These are phyloP conservation scores for Rhea pennata DNA, from an alignment of 2,113 vertebrate genomes.

Conservation along the genomic window DNA sequence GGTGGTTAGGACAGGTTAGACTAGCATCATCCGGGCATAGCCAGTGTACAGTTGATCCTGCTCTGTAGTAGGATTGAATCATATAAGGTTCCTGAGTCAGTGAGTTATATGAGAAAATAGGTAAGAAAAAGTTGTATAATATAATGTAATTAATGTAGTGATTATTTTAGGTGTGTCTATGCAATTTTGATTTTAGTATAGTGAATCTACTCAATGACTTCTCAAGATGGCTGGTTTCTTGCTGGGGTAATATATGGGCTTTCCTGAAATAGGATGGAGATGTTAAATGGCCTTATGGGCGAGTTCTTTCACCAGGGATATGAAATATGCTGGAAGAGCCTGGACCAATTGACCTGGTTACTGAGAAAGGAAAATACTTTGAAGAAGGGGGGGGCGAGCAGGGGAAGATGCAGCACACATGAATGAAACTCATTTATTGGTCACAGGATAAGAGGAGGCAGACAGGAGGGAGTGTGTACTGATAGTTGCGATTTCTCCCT, in stretches of 20 bases:
- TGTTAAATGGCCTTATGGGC: background rate
- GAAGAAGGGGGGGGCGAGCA: background rate
- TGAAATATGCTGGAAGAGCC: background rate
- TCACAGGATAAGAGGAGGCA: background rate
- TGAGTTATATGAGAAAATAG: background rate
- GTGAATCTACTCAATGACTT: background rate
- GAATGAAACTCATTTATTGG: fast-evolving
- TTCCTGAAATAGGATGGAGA: background rate
- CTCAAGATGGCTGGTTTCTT: background rate
- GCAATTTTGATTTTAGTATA: background rate
- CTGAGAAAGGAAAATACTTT: background rate
- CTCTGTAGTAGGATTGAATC: background rate
- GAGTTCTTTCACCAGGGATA: background rate
- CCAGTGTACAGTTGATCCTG: background rate
- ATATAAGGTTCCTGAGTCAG: background rate
- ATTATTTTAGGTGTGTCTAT: background rate
- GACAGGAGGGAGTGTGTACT: background rate
- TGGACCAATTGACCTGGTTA: background rate
- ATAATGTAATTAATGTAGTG: background rate
- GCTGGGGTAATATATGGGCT: background rate
- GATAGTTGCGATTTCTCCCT: background rate
- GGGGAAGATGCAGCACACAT: background rate
- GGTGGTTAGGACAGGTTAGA: background rate
- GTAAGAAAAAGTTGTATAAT: background rate
- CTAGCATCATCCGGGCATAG: background rate